phyloP scores from a whole-genome alignment of 2,797 vertebrate species.

The Lepilemur septentrionalis region DNA sequence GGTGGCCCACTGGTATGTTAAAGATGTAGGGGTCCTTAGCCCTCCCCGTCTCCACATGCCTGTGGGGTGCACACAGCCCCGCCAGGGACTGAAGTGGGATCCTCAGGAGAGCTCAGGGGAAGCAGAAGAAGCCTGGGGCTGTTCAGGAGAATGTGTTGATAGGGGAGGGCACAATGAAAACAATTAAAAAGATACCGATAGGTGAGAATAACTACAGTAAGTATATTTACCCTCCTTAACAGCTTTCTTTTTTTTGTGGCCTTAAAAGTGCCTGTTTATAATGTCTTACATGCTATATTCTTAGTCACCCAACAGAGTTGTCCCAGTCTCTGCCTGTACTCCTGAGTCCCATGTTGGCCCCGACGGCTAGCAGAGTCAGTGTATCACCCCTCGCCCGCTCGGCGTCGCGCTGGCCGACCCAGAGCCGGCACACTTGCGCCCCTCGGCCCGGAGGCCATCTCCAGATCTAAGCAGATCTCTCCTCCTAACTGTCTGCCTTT shows the following conservation, averaged over 20 bases:
- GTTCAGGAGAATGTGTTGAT: neutral
- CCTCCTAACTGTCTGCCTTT: neutral
- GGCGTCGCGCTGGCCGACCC: fast-evolving
- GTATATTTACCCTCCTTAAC: neutral
- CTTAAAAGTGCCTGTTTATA: neutral
- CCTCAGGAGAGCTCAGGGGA: neutral
- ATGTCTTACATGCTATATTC: neutral
- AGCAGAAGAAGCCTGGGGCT: neutral
- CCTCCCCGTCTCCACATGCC: fast-evolving
- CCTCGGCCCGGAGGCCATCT: neutral
- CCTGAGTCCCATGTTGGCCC: neutral
- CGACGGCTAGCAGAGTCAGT: neutral
- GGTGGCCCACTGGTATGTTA: too few species aligned
- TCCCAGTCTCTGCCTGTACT: neutral
- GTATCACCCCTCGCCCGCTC: neutral
- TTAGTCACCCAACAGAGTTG: neutral
- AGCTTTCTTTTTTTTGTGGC: neutral
- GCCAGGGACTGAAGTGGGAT: fast-evolving
- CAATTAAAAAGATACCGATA: neutral
- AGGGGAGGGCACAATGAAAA: neutral
- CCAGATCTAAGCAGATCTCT: fast-evolving
- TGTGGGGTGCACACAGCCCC: neutral
- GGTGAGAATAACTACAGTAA: neutral
- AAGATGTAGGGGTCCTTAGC: fast-evolving
- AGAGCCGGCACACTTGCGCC: neutral